Conservation (phyloP, 2,113 vertebrate species). For the Cynoglossus semilaevis region DNA sequence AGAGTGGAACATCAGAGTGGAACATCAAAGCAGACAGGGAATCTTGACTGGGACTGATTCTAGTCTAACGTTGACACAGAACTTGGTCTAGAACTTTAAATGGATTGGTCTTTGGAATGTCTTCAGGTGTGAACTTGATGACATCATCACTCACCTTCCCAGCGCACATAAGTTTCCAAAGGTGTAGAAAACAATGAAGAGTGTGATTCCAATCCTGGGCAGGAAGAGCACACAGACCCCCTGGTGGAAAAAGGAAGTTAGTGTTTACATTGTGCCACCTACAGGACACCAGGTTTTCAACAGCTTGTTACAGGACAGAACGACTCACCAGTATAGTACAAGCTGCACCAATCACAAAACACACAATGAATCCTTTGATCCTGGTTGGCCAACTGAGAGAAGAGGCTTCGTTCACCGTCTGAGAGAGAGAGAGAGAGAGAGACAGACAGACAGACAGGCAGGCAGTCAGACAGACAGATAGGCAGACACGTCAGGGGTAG, state of each 20-base stretch:
- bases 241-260: constrained; percentile 47
- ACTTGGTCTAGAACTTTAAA: too few species aligned
- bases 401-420: constrained; percentile 75
- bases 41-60: too few species aligned
- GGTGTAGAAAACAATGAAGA: constrained; percentile 79
- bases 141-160: constrained; percentile 62
- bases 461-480: background rate
- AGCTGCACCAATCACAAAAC: constrained; percentile 70
- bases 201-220: constrained; percentile 70
- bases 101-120: too few species aligned
- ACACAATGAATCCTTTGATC: constrained; percentile 75
- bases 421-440: background rate
- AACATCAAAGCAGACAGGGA: too few species aligned
- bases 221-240: constrained; percentile 75
- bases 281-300: too few species aligned
- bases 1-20: too few species aligned
- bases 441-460: too few species aligned
- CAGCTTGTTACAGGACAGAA: too few species aligned
- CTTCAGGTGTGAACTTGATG: too few species aligned
- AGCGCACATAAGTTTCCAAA: constrained; percentile 76
- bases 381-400: constrained; percentile 73
- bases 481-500: background rate
- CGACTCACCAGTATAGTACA: constrained; percentile 74
- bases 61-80: too few species aligned
- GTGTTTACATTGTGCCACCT: too few species aligned